Evolutionary conservation across 2,888 invertebrate species (phyloP), one percentile per base, ranked within the genome.

Genomic region (Lasius fuliginosus): DNA sequence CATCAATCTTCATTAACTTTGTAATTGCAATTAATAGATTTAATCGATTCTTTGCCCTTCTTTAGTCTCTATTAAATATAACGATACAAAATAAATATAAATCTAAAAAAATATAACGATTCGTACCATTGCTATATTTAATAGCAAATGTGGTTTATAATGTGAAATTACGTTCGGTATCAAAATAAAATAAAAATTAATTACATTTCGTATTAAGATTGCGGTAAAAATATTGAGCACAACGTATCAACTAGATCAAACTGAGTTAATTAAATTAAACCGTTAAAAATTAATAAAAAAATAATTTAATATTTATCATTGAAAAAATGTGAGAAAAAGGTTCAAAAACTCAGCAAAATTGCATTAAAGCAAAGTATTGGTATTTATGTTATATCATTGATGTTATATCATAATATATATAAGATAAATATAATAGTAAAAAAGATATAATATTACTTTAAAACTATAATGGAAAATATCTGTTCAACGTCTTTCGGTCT

Each of bases 1-100:
- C 23, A 23, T 30, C 42, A 64, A 82, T 18, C 11, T 65, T 75
- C 15, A 2, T 64, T 53, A 27, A 82, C 23, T 71, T 60, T 36
- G 18, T 18, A n/a, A 58, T 46, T 71, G 6, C 12, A 18, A 49
- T 49, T 5, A 18, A 53, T 53, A n/a, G 53, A 8, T 42, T 42
- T 15, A 30, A 27, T 23, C 40, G 42, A 27, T 65, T 23, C 6
- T 23, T 23, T 60, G n/a, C 1, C 9, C 23, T 23, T 40, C 6
- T 23, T 71, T 18, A 42, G 2, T 9, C 60, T 33, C 11, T 42
- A 3, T 58, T 12, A 6, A 0, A 23, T 23, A 23, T 23, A 23
- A 23, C 23, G 23, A 23, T 23, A 23, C n/a, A 42, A 46, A 40
- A 75, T 30, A 23, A 23, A 23, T 23, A 23, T 23, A 23, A 23